Percentiles rank a stretch among this genome's conserved stretches.
These are phyloP conservation scores for Vanessa tameamea DNA, from an alignment of 1,140 invertebrate species.

Conservation along the genomic window DNA sequence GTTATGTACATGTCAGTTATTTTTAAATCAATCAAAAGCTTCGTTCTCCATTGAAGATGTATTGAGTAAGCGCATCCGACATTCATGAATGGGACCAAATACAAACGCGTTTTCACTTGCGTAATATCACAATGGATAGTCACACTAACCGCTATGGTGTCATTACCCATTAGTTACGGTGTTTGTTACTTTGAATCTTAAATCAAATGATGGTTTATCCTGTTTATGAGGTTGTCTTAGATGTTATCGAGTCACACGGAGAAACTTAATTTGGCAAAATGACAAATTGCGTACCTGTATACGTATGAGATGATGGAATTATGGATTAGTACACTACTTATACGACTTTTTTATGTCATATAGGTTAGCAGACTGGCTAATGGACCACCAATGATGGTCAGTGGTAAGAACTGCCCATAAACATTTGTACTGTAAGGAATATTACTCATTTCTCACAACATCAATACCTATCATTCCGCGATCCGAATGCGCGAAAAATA, in stretches of 20 bases:
- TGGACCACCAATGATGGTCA: no score
- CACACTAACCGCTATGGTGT: neutral
- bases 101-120: constrained; percentile 32
- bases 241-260: neutral
- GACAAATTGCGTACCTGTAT: neutral
- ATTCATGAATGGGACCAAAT: constrained; percentile 44
- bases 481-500: no score
- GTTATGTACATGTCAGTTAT: no score
- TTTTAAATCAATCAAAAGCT: constrained; percentile 1
- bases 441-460: no score
- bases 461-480: no score
- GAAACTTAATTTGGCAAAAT: neutral
- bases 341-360: no score
- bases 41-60: constrained; percentile 29
- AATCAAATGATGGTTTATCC: neutral
- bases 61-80: constrained; percentile 42
- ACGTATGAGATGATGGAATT: neutral
- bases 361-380: no score
- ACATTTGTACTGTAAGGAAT: no score
- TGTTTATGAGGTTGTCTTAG: neutral
- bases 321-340: no score
- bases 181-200: constrained; percentile 17
- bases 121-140: constrained; percentile 30
- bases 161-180: constrained; percentile 36
- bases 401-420: no score